These are phyloP conservation scores for Lepidostoma basale DNA, from an alignment of 1,140 invertebrate species.

Conservation along the genomic window DNA sequence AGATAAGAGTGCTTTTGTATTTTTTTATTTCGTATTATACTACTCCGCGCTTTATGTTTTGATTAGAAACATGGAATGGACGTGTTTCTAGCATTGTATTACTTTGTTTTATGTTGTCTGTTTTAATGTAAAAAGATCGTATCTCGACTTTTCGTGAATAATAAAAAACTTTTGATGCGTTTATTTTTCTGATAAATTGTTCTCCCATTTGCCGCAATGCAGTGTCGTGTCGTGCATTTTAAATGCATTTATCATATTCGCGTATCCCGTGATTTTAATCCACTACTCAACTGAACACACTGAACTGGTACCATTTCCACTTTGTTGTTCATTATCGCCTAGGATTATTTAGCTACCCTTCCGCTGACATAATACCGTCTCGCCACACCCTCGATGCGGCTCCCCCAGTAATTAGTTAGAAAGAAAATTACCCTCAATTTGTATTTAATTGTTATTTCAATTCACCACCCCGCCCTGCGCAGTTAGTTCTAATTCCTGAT, in stretches of 20 bases:
- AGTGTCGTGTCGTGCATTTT: too few species aligned
- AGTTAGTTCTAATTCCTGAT: too few species aligned
- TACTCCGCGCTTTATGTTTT: background rate
- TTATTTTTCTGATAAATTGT: too few species aligned
- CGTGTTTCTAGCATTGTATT: background rate
- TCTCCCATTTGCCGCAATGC: too few species aligned
- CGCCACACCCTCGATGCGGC: background rate
- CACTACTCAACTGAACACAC: too few species aligned
- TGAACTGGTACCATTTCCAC: background rate
- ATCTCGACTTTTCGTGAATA: background rate
- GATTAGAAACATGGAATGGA: conserved; percentile 15
- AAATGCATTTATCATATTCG: too few species aligned
- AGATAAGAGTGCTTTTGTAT: background rate
- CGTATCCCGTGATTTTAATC: too few species aligned
- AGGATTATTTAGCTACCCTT: background rate
- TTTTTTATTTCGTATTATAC: background rate
- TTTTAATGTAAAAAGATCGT: background rate
- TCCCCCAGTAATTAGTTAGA: conserved; percentile 5
- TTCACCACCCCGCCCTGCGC: background rate
- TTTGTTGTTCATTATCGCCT: conserved; percentile 1
- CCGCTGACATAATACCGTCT: background rate
- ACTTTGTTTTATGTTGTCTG: background rate
- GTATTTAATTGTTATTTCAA: conserved; percentile 15
- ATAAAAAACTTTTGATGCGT: too few species aligned
- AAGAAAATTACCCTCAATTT: conserved; percentile 18